phyloP scores from a whole-genome alignment of 2,113 vertebrate species.

The Ibidorhyncha struthersii region DNA sequence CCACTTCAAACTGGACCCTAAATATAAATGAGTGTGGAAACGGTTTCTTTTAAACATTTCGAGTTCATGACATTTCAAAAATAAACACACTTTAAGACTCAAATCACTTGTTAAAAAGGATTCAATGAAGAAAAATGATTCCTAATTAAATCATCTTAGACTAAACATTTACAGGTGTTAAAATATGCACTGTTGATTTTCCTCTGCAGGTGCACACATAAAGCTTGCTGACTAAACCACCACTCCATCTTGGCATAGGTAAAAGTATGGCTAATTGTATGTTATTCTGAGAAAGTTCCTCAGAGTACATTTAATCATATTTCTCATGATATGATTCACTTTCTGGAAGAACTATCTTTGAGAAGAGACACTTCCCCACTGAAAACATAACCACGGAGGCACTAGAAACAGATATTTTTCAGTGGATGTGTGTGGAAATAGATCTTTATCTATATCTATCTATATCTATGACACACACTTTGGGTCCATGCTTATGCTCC shows the following conservation, averaged over 20 bases:
- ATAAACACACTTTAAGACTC: neutral
- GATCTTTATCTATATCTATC: too few species aligned
- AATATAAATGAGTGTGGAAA: neutral
- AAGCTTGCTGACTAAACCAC: neutral
- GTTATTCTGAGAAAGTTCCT: neutral
- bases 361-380: neutral
- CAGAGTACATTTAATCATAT: neutral
- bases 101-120: neutral
- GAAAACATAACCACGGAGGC: neutral
- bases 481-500: neutral
- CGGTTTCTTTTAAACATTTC: neutral
- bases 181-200: neutral
- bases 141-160: neutral
- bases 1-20: neutral
- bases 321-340: neutral
- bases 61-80: neutral
- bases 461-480: neutral
- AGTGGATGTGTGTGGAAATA: neutral
- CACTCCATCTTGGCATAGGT: neutral
- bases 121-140: neutral
- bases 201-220: neutral
- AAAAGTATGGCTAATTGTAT: neutral
- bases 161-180: slow-evolving; percentile 12
- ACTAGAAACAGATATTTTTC: neutral
- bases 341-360: neutral